Percentiles rank a stretch among this genome's conserved stretches.
Evolutionary conservation across 2,888 invertebrate genomes (phyloP).

Genomic region (Diploptera punctata): DNA sequence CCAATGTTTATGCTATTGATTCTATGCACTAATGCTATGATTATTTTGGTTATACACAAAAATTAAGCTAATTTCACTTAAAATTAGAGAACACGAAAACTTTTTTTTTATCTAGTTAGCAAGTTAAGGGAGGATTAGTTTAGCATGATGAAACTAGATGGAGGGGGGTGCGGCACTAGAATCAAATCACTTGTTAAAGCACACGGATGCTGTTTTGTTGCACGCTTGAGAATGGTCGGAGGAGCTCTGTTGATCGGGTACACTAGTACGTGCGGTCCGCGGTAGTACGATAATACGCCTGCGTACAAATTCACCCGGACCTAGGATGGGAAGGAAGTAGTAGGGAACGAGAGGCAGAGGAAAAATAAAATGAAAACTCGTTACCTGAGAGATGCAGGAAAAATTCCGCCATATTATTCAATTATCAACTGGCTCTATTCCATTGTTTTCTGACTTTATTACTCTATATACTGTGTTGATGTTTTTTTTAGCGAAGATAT

Average conservation of each 20-base stretch:
- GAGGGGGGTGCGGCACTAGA: neutral
- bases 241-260: neutral
- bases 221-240: constrained; percentile 2
- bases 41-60: neutral
- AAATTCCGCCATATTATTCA: too few relatives aligned
- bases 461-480: too few relatives aligned
- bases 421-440: too few relatives aligned
- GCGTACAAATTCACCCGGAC: neutral
- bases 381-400: too few relatives aligned
- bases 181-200: neutral
- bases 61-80: neutral
- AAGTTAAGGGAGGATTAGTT: neutral
- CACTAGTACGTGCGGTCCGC: neutral
- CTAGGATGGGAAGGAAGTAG: constrained; percentile 20
- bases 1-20: too few relatives aligned
- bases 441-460: too few relatives aligned
- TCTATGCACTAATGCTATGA: neutral
- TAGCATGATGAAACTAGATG: too few relatives aligned
- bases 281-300: constrained; percentile 8
- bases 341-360: constrained; percentile 1
- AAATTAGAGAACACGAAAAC: neutral
- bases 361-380: neutral
- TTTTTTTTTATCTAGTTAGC: neutral
- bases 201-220: neutral
- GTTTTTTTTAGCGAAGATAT: too few relatives aligned